Percentiles rank a stretch among this genome's conserved stretches.
These are phyloP conservation scores for Megalopta genalis DNA, from an alignment of 1,140 invertebrate species.

Conservation along the genomic window DNA sequence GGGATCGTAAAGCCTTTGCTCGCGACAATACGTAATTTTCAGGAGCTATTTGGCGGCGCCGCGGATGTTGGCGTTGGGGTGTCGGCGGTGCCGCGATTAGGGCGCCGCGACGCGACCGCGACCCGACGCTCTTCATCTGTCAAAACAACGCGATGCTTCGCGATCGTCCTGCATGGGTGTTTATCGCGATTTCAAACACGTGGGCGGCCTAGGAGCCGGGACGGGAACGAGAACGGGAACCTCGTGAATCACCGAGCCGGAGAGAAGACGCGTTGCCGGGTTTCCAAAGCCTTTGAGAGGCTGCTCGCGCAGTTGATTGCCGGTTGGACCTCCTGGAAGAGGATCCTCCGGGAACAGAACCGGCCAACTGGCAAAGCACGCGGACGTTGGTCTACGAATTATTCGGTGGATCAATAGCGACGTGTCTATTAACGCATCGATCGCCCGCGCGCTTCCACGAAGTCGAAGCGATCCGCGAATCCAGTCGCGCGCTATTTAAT, in stretches of 20 bases:
- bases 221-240: background rate
- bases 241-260: background rate
- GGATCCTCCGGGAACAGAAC: background rate
- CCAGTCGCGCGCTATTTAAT: too few relatives aligned
- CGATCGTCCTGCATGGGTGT: slow-evolving; percentile 66
- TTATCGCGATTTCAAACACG: slow-evolving; percentile 74
- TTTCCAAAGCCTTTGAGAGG: background rate
- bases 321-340: background rate
- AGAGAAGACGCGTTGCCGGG: too few relatives aligned
- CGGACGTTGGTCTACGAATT: too few relatives aligned
- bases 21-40: too few relatives aligned
- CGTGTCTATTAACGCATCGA: too few relatives aligned
- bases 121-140: slow-evolving; percentile 65
- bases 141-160: slow-evolving; percentile 65
- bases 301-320: background rate
- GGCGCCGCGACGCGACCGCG: slow-evolving; percentile 5
- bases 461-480: too few relatives aligned
- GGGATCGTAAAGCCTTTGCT: too few relatives aligned
- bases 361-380: too few relatives aligned
- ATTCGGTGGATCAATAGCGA: too few relatives aligned
- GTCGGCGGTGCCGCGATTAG: slow-evolving; percentile 31
- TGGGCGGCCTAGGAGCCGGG: too few relatives aligned
- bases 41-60: slow-evolving; percentile 61
- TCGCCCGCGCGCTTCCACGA: too few relatives aligned
- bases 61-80: slow-evolving; percentile 42